These are phyloP conservation scores for Oenanthe oenanthe DNA, from an alignment of 2,113 vertebrate genomes.

Conservation along the genomic window DNA sequence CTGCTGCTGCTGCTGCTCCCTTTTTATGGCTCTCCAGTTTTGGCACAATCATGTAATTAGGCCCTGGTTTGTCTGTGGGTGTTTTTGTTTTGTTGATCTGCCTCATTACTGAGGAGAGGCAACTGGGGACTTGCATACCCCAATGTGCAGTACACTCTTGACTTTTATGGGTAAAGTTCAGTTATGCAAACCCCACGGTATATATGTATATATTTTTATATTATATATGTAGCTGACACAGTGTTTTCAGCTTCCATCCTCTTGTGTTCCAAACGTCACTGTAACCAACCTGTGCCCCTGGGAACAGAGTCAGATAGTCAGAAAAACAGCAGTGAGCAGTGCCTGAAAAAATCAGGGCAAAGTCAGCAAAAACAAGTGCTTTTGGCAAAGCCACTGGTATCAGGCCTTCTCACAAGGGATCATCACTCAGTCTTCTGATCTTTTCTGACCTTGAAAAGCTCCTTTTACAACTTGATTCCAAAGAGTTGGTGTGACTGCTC, in stretches of 20 bases:
- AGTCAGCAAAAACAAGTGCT: not conserved
- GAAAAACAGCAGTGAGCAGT: not conserved
- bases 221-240: not conserved
- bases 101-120: not conserved
- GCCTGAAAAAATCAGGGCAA: not conserved
- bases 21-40: constrained; percentile 1
- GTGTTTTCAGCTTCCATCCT: not conserved
- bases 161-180: not conserved
- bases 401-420: not conserved
- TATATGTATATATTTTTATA: not conserved
- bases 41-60: not conserved
- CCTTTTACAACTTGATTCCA: not conserved
- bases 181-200: not conserved
- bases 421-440: not conserved
- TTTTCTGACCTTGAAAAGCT: not conserved
- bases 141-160: not conserved
- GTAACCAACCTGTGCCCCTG: not conserved
- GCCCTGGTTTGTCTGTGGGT: not conserved
- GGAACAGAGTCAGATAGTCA: not conserved
- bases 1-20: not conserved
- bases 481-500: not conserved
- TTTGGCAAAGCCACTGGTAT: not conserved
- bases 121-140: not conserved
- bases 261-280: not conserved
- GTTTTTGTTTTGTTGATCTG: not conserved